Conservation (phyloP, 2,888 invertebrate species). For the Lasius platythorax region DNA sequence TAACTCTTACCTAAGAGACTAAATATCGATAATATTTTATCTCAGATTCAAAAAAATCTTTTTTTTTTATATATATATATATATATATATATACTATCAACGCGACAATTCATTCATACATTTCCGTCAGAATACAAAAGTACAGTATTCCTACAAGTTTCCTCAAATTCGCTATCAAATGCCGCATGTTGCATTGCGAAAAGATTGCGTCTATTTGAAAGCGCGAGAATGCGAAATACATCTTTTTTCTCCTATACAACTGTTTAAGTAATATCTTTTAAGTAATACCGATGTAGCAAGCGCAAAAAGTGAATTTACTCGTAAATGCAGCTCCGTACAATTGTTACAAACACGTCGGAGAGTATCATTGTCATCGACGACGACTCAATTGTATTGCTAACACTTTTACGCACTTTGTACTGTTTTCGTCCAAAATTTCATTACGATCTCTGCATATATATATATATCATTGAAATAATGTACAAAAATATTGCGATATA, state of each 20-base stretch:
- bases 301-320: not conserved
- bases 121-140: not conserved
- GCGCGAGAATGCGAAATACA: not conserved
- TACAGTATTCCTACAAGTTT: not conserved
- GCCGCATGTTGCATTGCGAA: not conserved
- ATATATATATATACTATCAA: not conserved
- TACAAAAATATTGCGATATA: slow-evolving; percentile 27
- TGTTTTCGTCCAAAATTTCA: not conserved
- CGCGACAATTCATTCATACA: not conserved
- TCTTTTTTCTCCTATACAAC: not conserved
- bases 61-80: too few species aligned
- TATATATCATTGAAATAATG: slow-evolving; percentile 8
- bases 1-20: not conserved
- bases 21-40: not conserved
- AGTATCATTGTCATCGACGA: not conserved
- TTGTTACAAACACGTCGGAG: not conserved
- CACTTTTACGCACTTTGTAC: slow-evolving; percentile 37
- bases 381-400: not conserved
- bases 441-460: not conserved
- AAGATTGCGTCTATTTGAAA: not conserved
- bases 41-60: not conserved
- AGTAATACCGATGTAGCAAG: slow-evolving; percentile 4
- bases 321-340: slow-evolving; percentile 21
- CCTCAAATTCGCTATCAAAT: not conserved
- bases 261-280: slow-evolving; percentile 34